phyloP scores from a whole-genome alignment of 2,888 invertebrate species.

The Clepsis dumicolana region DNA sequence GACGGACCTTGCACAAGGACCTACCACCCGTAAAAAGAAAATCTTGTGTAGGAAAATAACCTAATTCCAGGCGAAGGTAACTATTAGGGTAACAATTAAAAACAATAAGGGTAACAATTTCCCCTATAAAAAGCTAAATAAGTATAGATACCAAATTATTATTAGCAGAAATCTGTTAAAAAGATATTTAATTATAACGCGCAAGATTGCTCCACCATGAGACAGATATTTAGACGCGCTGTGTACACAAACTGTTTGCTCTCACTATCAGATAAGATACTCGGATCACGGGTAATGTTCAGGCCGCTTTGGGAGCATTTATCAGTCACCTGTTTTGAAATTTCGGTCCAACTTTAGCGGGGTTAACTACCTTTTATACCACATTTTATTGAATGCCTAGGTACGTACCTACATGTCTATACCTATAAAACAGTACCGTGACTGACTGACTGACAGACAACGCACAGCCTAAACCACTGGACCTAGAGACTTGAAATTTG shows the following conservation, averaged over 20 bases:
- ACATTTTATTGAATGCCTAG: not conserved
- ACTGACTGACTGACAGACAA: too few relatives aligned
- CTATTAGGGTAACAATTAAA: too few relatives aligned
- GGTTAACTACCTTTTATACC: slow-evolving; percentile 1
- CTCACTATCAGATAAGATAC: slow-evolving; percentile 29
- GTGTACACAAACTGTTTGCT: slow-evolving; percentile 34
- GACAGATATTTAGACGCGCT: slow-evolving; percentile 9
- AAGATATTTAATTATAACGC: not conserved
- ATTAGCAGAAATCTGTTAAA: not conserved
- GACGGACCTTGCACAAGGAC: too few relatives aligned
- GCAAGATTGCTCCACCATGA: not conserved
- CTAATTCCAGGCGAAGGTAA: too few relatives aligned
- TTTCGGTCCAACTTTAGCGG: not conserved
- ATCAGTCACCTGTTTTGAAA: slow-evolving; percentile 13
- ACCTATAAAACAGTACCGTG: too few relatives aligned
- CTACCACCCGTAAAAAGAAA: too few relatives aligned
- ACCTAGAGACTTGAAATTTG: too few relatives aligned
- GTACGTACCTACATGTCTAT: too few relatives aligned
- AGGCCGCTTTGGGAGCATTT: slow-evolving; percentile 1
- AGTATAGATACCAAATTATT: not conserved
- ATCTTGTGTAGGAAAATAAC: too few relatives aligned
- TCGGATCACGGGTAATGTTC: not conserved
- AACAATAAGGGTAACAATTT: too few relatives aligned
- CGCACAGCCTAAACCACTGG: too few relatives aligned
- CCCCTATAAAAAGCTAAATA: too few relatives aligned